Conservation (phyloP, 2,797 vertebrate species). For the Eleutherodactylus coqui region DNA sequence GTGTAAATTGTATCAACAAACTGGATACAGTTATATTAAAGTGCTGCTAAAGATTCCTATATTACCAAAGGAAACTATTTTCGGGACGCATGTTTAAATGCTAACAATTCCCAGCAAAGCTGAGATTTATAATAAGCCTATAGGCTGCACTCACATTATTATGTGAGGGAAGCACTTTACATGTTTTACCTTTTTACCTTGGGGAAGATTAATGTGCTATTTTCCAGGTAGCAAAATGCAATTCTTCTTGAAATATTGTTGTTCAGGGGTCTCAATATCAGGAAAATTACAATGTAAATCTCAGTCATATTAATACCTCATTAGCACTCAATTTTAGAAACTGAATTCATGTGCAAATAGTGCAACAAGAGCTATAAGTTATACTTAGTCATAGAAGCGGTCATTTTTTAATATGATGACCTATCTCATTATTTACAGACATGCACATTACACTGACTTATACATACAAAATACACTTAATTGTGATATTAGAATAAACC, state of each 20-base stretch:
- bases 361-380: constrained; percentile 75
- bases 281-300: neutral
- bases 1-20: neutral
- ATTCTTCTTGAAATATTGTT: neutral
- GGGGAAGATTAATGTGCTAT: neutral
- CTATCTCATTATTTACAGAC: constrained; percentile 67
- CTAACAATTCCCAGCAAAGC: neutral
- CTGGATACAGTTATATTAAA: constrained; percentile 14
- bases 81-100: neutral
- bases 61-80: neutral
- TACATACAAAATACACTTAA: constrained; percentile 72
- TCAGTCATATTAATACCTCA: constrained; percentile 19
- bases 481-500: constrained; percentile 74
- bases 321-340: constrained; percentile 79
- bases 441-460: constrained; percentile 70
- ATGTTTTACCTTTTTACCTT: neutral
- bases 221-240: neutral
- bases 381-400: constrained; percentile 75
- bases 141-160: neutral
- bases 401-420: constrained; percentile 74
- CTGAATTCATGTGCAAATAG: constrained; percentile 78
- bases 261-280: constrained; percentile 14
- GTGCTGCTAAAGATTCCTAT: neutral
- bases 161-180: neutral
- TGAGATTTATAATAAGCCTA: neutral